Evolutionary conservation across 2,888 invertebrate genomes (phyloP), one percentile per base, ranked within the genome.

Genomic region (Aphrophora alni): DNA sequence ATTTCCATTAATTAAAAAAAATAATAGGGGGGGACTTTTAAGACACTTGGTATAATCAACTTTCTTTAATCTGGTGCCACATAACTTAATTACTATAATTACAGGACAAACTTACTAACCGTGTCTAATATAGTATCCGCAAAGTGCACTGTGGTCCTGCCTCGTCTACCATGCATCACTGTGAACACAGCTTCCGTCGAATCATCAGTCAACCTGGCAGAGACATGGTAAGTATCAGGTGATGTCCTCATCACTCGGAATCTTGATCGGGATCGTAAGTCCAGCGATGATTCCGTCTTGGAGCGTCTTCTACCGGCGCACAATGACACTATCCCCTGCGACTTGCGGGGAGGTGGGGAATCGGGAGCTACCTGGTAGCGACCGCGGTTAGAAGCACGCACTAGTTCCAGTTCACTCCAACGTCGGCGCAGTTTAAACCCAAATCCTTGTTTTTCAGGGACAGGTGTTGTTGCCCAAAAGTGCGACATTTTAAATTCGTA

Each of bases 371-470:
- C 75, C 70, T 84, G 82, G 80, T 84, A 82, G 38, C 83, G 83
- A 21, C 84, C 82, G 38, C 84, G 80, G 59, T 59, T 59, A 10
- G 12, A 59, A 4, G 82, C 68, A 27, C 81, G 10, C 17, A 81
- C 69, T 4, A 80, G 80, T 28, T 82, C 86, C 78, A 86, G 82
- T 78, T 86, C 86, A 77, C 85, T 84, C 85, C 86, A 86, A 2
- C 86, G 84, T 24, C 86, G 82, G 1, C 85, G 83, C 77, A 86
- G 84, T 80, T 84, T 85, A 70, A 83, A 83, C 38, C 83, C 84
- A 71, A 84, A 84, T 24, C 81, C 78, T 1, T 59, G 59, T 38
- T 82, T 82, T 70, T 59, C 78, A 0, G 33, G 38, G 8, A 74
- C 74, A 0, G 69, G 26, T 0, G 59, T 24, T 1, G 74, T 25